Evolutionary conservation across 2,888 invertebrate species (phyloP), one percentile per base, ranked within the genome.

Genomic region (Amphipoea oculea): DNA sequence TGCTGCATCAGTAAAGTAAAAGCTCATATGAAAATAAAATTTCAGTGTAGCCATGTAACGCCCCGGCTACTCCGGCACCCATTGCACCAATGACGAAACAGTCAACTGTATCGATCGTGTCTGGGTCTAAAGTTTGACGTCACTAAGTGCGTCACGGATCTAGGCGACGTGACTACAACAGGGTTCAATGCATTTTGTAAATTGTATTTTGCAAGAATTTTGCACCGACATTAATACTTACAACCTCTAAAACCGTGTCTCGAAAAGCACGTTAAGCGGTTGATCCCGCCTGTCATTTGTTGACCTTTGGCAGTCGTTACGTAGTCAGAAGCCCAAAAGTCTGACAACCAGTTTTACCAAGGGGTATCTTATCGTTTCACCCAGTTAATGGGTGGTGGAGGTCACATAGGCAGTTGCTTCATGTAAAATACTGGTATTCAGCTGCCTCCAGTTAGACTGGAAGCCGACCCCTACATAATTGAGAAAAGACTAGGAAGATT

Each of bases 81-180:
- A 67, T 48, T 76, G 85, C 86, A 85, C 40, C 57, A 69, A 57
- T 86, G 82, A 88, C 88, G 76, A 72, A 68, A 74, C 45, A 68
- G 48, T 51, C 17, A 60, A 67, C 42, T 51, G 60, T 48, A 85
- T 85, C 74, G 85, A 88, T 85, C 77, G 77, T 36, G 87, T 79
- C 74, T 82, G 57, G 45, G 42, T 45, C 20, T 54, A 70, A 48
- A 74, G 72, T 67, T 83, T 88, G 89, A 86, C 86, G 86, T 86
- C 89, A 86, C 54, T n/a, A 62, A 75, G 69, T 86, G 72, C 85
- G 85, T 85, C 85, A 85, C 86, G 40, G 42, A 40, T 69, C 36
- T 36, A 42, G 62, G 20, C 48, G 86, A 81, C 82, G 74, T 76
- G 63, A 40, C 51, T 62, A 54, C 6, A n/a, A 40, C 23, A 75